Evolutionary conservation across 2,113 vertebrate genomes (phyloP).

Genomic region (Prolemur simus): DNA sequence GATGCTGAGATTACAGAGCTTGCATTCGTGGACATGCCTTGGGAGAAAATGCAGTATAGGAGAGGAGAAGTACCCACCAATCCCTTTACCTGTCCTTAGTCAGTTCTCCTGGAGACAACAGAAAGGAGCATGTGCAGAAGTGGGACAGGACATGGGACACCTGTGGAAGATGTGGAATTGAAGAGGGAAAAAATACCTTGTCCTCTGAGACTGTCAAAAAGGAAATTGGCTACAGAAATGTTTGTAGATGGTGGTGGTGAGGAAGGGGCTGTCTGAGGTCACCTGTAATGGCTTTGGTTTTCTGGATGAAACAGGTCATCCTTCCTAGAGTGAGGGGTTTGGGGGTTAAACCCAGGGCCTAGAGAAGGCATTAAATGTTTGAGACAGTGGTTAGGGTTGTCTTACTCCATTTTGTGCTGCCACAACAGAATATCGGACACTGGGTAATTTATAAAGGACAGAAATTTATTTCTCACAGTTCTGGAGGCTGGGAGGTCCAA

Average conservation of each 20-base stretch:
- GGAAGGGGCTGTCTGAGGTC: not conserved
- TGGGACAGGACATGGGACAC: not conserved
- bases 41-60: not conserved
- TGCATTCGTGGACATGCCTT: accelerated
- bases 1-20: not conserved
- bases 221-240: not conserved
- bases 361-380: not conserved
- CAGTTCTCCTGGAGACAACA: not conserved
- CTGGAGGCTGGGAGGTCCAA: not conserved
- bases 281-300: not conserved
- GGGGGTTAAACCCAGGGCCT: not conserved
- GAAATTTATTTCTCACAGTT: not conserved
- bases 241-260: not conserved
- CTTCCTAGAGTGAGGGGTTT: not conserved
- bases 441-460: not conserved
- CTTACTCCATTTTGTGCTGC: not conserved
- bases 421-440: not conserved
- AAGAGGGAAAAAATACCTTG: not conserved
- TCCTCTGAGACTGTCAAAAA: not conserved
- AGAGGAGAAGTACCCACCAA: not conserved
- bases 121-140: not conserved
- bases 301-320: not conserved
- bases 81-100: not conserved
- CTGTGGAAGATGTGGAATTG: not conserved
- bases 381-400: not conserved